Percentiles rank a stretch among this genome's conserved stretches.
These are phyloP conservation scores for Pangasius mekongensis DNA, from an alignment of 2,797 vertebrate genomes.

Conservation along the genomic window DNA sequence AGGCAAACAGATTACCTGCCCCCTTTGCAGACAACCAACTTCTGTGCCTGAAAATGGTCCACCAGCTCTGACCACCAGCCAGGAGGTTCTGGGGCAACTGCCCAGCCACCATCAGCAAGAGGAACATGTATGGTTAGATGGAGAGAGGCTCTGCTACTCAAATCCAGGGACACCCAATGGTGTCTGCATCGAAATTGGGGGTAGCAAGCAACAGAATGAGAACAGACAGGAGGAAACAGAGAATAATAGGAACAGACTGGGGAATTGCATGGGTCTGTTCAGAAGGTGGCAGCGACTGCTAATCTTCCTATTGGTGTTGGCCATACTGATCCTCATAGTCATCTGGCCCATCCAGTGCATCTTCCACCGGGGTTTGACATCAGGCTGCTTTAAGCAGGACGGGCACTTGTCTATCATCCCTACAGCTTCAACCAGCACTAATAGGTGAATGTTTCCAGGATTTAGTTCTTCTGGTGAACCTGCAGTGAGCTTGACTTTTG, in stretches of 20 bases:
- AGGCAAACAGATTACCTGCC: conserved; percentile 76
- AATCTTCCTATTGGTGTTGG: conserved; percentile 65
- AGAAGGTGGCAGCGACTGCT: conserved; percentile 72
- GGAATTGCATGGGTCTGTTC: conserved; percentile 47
- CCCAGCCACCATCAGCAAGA: conserved; percentile 74
- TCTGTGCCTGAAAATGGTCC: conserved; percentile 72
- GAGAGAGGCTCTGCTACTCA: conserved; percentile 79
- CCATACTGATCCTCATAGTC: conserved; percentile 75
- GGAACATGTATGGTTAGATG: conserved; percentile 80
- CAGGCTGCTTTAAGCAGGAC: conserved; percentile 65
- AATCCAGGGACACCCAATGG: conserved; percentile 58
- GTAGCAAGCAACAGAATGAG: conserved; percentile 68
- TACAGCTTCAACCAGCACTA: background rate
- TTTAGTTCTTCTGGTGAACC: background rate
- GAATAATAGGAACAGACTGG: conserved; percentile 5
- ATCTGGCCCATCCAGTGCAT: conserved; percentile 81
- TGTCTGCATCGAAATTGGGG: conserved; percentile 78
- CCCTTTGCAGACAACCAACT: conserved; percentile 81
- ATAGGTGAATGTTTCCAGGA: background rate
- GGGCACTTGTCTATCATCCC: accelerated
- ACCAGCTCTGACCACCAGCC: conserved; percentile 76
- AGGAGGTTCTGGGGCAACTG: conserved; percentile 76
- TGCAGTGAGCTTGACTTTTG: background rate
- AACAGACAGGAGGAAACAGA: conserved; percentile 28
- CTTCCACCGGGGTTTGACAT: conserved; percentile 71